Evolutionary conservation across 2,888 invertebrate species (phyloP).

Genomic region (Dastarcus helophoroides): DNA sequence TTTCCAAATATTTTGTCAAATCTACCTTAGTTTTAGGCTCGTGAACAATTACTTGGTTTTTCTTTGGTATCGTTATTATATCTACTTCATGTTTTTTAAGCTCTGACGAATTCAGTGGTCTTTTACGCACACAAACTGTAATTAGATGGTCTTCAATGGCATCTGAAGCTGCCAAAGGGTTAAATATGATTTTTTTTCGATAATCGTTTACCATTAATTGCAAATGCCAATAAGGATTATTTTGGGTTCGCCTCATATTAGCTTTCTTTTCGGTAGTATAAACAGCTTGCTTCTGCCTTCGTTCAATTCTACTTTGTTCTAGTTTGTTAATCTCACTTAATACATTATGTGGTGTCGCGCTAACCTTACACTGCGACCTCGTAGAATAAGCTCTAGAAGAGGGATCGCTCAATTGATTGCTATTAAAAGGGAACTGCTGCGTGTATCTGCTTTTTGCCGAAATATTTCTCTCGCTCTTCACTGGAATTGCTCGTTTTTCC

Average conservation of each 20-base stretch:
- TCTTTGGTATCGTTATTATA: constrained; percentile 90
- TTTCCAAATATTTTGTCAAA: constrained; percentile 95
- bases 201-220: constrained; percentile 91
- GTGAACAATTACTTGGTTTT: constrained; percentile 80
- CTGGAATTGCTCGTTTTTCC: constrained; percentile 84
- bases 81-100: constrained; percentile 75
- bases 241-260: constrained; percentile 71
- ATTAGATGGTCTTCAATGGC: constrained; percentile 89
- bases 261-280: constrained; percentile 9
- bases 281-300: constrained; percentile 5
- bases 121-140: constrained; percentile 91
- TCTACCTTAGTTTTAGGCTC: constrained; percentile 92
- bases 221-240: constrained; percentile 97
- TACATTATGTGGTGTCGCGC: not conserved
- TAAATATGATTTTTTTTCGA: constrained; percentile 29
- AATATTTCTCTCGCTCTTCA: constrained; percentile 77
- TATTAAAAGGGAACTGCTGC: constrained; percentile 2
- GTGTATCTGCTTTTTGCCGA: constrained; percentile 56
- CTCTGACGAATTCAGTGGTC: constrained; percentile 92
- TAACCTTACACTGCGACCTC: constrained; percentile 5
- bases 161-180: constrained; percentile 63
- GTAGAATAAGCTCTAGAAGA: constrained; percentile 4
- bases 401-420: constrained; percentile 1
- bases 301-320: constrained; percentile 6
- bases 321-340: constrained; percentile 8